A percentile compares a stretch with the other conserved stretches of the same genome.
Conservation (phyloP, 2,797 vertebrate species). For the Aplochiton taeniatus region DNA sequence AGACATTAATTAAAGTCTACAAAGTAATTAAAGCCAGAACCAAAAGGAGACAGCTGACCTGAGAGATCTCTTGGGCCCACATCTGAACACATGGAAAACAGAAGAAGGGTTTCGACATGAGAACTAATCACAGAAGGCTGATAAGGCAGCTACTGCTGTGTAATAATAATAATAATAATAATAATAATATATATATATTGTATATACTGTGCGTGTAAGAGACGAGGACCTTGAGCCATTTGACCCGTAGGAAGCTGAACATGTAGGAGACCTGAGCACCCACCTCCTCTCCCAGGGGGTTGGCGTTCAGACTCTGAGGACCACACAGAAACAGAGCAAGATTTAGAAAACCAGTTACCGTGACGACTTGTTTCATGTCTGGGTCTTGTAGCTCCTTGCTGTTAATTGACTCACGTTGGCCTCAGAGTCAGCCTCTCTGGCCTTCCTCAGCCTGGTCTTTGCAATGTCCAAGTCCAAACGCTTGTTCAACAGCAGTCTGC, state of each 20-base stretch:
- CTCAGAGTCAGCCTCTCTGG: conserved; percentile 86
- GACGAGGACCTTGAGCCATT: conserved; percentile 97
- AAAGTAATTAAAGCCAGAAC: neutral
- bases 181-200: no score
- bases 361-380: neutral
- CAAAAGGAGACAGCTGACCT: conserved; percentile 75
- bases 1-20: no score
- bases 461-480: conserved; percentile 95
- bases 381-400: no score
- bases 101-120: conserved; percentile 9
- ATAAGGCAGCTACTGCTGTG: conserved; percentile 15
- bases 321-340: conserved; percentile 39
- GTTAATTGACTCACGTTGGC: conserved; percentile 82
- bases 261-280: conserved; percentile 94
- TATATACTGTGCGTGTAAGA: conserved; percentile 43
- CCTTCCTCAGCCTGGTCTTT: conserved; percentile 90
- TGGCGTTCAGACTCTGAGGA: conserved; percentile 83
- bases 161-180: no score
- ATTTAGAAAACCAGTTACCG: conserved; percentile 17
- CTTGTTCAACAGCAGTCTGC: conserved; percentile 90
- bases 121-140: conserved; percentile 6
- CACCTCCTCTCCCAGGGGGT: conserved; percentile 87
- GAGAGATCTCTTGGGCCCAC: conserved; percentile 94
- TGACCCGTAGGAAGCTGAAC: conserved; percentile 97
- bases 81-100: conserved; percentile 82